Evolutionary conservation across 2,888 invertebrate genomes (phyloP).

Genomic region (Quadriops clusia): DNA sequence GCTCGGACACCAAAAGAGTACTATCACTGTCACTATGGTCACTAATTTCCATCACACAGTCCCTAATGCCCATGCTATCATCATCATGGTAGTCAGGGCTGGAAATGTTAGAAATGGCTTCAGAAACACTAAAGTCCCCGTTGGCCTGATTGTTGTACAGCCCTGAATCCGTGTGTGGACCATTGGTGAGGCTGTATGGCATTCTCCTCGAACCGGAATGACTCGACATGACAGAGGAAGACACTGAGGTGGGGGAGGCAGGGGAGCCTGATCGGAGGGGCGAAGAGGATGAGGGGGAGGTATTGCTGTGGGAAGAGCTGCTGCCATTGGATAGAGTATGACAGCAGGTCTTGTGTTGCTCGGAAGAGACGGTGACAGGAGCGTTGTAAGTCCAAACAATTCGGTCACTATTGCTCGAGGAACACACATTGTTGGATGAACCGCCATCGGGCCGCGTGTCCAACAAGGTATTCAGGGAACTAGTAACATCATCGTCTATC

Average conservation of each 20-base stretch:
- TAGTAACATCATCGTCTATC: conserved; percentile 86
- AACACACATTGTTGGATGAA: conserved; percentile 22
- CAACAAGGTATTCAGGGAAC: conserved; percentile 80
- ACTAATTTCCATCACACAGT: conserved; percentile 76
- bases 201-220: conserved; percentile 55
- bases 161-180: conserved; percentile 24
- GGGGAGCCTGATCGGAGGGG: conserved; percentile 54
- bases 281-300: conserved; percentile 64
- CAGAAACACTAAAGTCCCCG: conserved; percentile 72
- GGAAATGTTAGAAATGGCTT: conserved; percentile 80
- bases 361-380: conserved; percentile 52
- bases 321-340: conserved; percentile 49
- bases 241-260: conserved; percentile 71
- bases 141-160: conserved; percentile 22
- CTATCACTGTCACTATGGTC: conserved; percentile 85
- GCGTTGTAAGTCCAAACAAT: conserved; percentile 91
- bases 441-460: conserved; percentile 45
- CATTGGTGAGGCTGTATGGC: conserved; percentile 38
- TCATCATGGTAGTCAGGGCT: conserved; percentile 85
- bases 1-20: conserved; percentile 74
- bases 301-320: conserved; percentile 47
- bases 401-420: conserved; percentile 47
- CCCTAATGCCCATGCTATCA: conserved; percentile 69
- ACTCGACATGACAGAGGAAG: conserved; percentile 78
- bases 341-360: conserved; percentile 41